phyloP scores from a whole-genome alignment of 2,113 vertebrate species.

The Meriones unguiculatus region DNA sequence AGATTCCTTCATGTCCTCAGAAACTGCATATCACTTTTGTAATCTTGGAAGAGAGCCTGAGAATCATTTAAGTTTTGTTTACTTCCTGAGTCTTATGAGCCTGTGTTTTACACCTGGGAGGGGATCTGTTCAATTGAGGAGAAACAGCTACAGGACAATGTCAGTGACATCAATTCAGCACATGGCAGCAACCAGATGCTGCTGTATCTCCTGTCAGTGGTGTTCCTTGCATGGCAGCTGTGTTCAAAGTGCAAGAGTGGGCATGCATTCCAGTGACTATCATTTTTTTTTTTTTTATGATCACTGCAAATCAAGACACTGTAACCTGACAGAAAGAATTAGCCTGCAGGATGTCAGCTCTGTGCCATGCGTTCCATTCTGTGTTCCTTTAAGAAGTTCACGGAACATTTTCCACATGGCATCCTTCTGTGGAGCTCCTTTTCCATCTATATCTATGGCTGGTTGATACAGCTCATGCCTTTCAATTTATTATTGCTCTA shows the following conservation, averaged over 20 bases:
- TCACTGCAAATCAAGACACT: slow-evolving; percentile 68
- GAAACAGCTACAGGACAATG: background rate
- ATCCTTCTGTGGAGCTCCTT: slow-evolving; percentile 65
- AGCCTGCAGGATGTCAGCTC: slow-evolving; percentile 72
- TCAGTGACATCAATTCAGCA: background rate
- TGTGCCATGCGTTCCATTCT: slow-evolving; percentile 60
- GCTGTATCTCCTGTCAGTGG: background rate
- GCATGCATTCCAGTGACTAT: slow-evolving; percentile 17
- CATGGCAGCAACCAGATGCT: background rate
- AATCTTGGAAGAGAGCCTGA: background rate
- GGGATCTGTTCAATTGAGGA: background rate
- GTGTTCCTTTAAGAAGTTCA: slow-evolving; percentile 62
- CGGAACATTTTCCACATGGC: slow-evolving; percentile 75
- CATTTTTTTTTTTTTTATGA: slow-evolving; percentile 56
- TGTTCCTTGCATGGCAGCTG: background rate
- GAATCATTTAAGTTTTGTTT: background rate
- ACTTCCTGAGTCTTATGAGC: background rate
- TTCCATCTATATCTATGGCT: slow-evolving; percentile 59
- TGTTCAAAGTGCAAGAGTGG: background rate
- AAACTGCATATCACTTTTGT: background rate
- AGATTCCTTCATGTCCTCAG: too few species aligned
- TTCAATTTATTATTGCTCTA: slow-evolving; percentile 44
- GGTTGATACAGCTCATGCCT: slow-evolving; percentile 62
- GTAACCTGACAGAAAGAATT: slow-evolving; percentile 75
- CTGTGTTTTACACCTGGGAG: background rate